A percentile compares a stretch with the other conserved stretches of the same genome.
These are phyloP conservation scores for Spinibarbus caldwelli DNA, from an alignment of 2,797 vertebrate genomes.

Conservation along the genomic window DNA sequence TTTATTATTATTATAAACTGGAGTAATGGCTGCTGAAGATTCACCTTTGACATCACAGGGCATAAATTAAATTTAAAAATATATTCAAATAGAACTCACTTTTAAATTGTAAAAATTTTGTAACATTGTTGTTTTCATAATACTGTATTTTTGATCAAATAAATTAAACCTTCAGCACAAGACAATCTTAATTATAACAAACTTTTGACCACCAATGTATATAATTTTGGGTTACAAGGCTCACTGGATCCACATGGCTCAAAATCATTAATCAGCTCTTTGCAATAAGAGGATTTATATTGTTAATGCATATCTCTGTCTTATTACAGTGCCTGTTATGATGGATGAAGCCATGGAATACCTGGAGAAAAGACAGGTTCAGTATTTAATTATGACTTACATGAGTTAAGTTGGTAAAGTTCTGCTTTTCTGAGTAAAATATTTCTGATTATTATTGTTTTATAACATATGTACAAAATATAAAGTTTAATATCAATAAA, in stretches of 20 bases:
- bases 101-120: neutral
- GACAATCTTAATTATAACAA: neutral
- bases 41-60: neutral
- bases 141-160: neutral
- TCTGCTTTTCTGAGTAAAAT: neutral
- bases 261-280: neutral
- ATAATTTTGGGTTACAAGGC: neutral
- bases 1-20: neutral
- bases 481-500: neutral
- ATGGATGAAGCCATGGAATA: constrained; percentile 94
- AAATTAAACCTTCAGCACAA: neutral
- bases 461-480: neutral
- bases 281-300: neutral
- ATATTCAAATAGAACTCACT: neutral
- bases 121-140: neutral
- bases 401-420: neutral
- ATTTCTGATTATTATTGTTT: neutral
- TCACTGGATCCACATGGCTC: neutral
- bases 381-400: neutral
- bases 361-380: constrained; percentile 91
- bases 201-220: neutral
- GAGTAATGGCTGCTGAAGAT: neutral
- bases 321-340: constrained; percentile 89
- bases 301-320: neutral
- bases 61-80: neutral